Base-by-base conservation (phyloP, 2,888 invertebrate genomes). In the Lampropteryx suffumata region DNA sequence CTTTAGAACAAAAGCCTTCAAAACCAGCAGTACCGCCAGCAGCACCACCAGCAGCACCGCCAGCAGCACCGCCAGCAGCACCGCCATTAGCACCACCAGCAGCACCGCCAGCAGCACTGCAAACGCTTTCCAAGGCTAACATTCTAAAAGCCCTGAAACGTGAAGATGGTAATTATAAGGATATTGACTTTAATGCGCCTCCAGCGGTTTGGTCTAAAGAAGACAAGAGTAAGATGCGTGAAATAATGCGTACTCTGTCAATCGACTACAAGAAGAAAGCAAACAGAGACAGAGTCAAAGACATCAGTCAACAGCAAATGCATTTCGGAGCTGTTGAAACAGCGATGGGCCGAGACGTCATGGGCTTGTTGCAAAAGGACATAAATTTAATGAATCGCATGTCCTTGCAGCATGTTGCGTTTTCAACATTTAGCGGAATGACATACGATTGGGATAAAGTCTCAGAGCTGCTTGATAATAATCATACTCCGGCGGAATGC, bases 391-490 rank as follows among this genome's bases (percentile, higher is more conserved):
- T 39, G 33, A 24, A 37, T 9, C 7, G 17, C 13, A 43, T 44
- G 43, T 21, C 32, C 10, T 17, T 50, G 7, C 28, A 24, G 2
- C n/a, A 50, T 33, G 12, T 50, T 8, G 50, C 43, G 6, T 39
- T 50, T 11, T 50, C 50, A 8, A 39, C 44, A 11, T 50, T 50
- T n/a, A 12, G 26, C 1, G 37, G 7, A 4, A 24, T 11, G 4
- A 17, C 12, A 1, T 50, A 50, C 24, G 44, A 50, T 10, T 50
- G 50, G 50, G 7, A 44, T 7, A 10, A 21, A 14, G 44, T 50
- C 2, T 34, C 50, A 2, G 26, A 35, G 1, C 10, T 12, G 7
- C 0, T 50, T 4, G 11, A 26, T n/a, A 14, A 34, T 14, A 35
- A 44, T 14, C 24, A 29, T 10, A 26, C 50, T 7, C 50, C 50